These are phyloP conservation scores for Mesoclemmys tuberculata DNA, from an alignment of 2,113 vertebrate species.

Conservation along the genomic window DNA sequence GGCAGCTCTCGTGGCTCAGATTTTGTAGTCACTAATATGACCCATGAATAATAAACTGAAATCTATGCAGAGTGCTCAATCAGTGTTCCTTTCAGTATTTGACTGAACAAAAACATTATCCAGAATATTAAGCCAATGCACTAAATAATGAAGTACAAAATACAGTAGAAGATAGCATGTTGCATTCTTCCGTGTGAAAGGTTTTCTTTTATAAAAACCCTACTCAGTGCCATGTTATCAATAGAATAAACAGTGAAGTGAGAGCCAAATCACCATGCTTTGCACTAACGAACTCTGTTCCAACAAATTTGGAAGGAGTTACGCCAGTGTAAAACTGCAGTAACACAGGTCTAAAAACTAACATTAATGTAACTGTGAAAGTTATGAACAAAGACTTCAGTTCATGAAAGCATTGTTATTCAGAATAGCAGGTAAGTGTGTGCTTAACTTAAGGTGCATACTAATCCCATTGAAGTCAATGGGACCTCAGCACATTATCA, in stretches of 20 bases:
- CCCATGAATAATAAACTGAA: constrained; percentile 61
- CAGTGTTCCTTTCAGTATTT: constrained; percentile 63
- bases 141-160: constrained; percentile 56
- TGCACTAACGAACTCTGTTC: constrained; percentile 51
- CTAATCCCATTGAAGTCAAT: not conserved
- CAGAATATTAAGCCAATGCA: constrained; percentile 62
- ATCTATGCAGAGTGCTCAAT: constrained; percentile 68
- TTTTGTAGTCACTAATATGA: constrained; percentile 70
- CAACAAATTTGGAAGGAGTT: constrained; percentile 38
- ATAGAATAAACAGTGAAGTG: constrained; percentile 48
- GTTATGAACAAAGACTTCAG: constrained; percentile 30
- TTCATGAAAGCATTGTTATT: not conserved
- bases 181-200: constrained; percentile 51
- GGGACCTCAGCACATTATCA: not conserved
- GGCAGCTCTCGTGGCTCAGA: constrained; percentile 54
- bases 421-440: constrained; percentile 15
- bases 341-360: constrained; percentile 33
- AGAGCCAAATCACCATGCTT: constrained; percentile 26
- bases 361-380: not conserved
- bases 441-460: not conserved
- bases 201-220: constrained; percentile 37
- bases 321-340: constrained; percentile 8
- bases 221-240: constrained; percentile 56
- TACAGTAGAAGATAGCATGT: constrained; percentile 34
- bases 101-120: constrained; percentile 61